Percentiles rank a stretch among this genome's conserved stretches.
phyloP scores from a whole-genome alignment of 2,113 vertebrate species.

The Pipra filicauda region DNA sequence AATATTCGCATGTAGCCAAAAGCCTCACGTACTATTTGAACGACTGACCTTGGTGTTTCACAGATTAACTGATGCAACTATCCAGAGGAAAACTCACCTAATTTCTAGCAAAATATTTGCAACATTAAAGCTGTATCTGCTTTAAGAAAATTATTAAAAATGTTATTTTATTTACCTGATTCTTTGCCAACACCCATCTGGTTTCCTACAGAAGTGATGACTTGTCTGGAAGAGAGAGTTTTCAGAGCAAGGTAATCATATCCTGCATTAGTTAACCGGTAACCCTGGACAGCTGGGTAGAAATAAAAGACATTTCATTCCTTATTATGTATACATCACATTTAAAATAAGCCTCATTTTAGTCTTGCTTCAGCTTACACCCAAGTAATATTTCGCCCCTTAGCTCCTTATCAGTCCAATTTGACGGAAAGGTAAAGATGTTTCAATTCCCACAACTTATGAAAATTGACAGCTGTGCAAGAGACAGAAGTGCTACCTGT shows the following conservation, averaged over 20 bases:
- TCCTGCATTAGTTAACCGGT: conserved; percentile 89
- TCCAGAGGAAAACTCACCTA: background rate
- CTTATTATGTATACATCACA: background rate
- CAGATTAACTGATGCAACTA: background rate
- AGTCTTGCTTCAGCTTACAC: background rate
- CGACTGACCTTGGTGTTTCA: background rate
- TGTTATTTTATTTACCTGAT: conserved; percentile 79
- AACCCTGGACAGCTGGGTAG: conserved; percentile 89
- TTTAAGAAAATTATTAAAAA: background rate
- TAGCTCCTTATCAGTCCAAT: background rate
- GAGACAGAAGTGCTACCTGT: background rate
- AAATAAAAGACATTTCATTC: background rate
- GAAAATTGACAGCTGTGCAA: background rate
- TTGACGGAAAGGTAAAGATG: background rate
- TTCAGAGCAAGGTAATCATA: conserved; percentile 96
- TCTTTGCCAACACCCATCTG: conserved; percentile 99
- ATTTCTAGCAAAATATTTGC: background rate
- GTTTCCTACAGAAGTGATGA: conserved; percentile 91
- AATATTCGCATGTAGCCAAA: background rate
- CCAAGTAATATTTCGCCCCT: background rate
- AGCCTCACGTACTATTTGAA: background rate
- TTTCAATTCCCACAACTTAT: background rate
- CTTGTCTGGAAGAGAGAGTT: conserved; percentile 87
- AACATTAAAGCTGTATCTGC: background rate
- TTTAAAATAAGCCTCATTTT: background rate